A percentile compares a stretch with the other conserved stretches of the same genome.
phyloP scores from a whole-genome alignment of 2,797 vertebrate genomes.

The Leuciscus waleckii region DNA sequence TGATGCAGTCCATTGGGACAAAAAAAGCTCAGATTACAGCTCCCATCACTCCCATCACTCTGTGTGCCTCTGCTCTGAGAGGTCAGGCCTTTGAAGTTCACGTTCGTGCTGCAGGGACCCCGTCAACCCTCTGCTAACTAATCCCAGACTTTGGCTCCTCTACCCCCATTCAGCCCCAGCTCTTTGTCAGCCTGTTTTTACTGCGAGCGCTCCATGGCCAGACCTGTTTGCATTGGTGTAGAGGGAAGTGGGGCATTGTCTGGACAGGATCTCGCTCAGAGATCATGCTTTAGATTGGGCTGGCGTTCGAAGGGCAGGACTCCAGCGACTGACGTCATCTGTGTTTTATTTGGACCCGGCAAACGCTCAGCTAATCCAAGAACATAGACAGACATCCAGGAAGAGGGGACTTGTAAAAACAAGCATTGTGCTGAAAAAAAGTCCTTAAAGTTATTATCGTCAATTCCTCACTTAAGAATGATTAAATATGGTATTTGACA shows the following conservation, averaged over 20 bases:
- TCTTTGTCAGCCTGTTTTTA: conserved; percentile 61
- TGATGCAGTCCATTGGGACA: conserved; percentile 45
- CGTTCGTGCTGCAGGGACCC: conserved; percentile 41
- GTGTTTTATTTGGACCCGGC: conserved; percentile 80
- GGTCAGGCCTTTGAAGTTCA: conserved; percentile 59
- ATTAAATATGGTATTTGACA: conserved; percentile 65
- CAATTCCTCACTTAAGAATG: conserved; percentile 68
- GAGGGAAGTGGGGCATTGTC: conserved; percentile 77
- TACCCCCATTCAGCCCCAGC: conserved; percentile 13
- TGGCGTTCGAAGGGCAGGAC: conserved; percentile 67
- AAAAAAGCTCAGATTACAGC: conserved; percentile 53
- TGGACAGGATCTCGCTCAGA: conserved; percentile 81
- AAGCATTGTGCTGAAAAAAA: conserved; percentile 64
- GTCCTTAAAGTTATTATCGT: conserved; percentile 66
- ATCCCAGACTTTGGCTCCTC: conserved; percentile 58
- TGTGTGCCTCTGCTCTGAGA: conserved; percentile 35
- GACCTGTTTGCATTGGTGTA: conserved; percentile 68
- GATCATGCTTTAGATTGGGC: conserved; percentile 74
- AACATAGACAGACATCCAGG: conserved; percentile 74
- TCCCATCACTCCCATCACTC: conserved; percentile 54
- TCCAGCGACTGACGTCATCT: conserved; percentile 69
- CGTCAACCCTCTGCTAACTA: conserved; percentile 61
- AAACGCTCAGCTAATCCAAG: conserved; percentile 72
- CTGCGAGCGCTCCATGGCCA: conserved; percentile 64
- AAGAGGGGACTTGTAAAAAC: conserved; percentile 74